Evolutionary conservation across 2,113 vertebrate genomes (phyloP), one percentile per base, ranked within the genome.

Genomic region (Cephalophus harveyi): DNA sequence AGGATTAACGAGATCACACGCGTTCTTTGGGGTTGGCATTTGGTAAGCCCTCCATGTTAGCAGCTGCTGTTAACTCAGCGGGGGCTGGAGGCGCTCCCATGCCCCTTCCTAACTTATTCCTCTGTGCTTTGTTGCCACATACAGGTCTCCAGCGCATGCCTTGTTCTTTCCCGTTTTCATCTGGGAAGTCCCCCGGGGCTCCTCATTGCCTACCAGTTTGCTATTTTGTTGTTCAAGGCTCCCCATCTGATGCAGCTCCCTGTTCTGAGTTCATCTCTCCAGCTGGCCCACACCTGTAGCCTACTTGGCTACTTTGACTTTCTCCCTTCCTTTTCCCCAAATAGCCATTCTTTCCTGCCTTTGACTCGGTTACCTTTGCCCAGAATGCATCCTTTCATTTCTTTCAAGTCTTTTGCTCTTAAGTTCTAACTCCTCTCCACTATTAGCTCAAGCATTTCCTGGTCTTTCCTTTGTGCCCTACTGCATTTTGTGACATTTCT

Each of bases 331-430:
- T 50, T 48, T 30, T 17, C 17, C 55, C 74, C 52, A 48, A 2
- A 27, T 17, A 48, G 40, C 30, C 12, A 1, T n/a, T 46, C 59
- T 90, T n/a, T 90, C 76, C 85, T 89, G 83, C 28, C 21, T 62
- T 33, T 85, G 40, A 11, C 30, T 74, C 43, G 23, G 50, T 85
- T 91, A 30, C 46, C 50, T 95, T 55, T 76, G 93, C 27, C 71
- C 36, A 48, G 93, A 82, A 67, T 46, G 43, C 54, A 28, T 76
- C 52, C 76, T 86, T 94, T 96, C 33, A 36, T 92, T 95, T 85
- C 40, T 92, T 43, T 33, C 43, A 14, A 50, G 76, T 40, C 48
- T 52, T 25, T 54, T 40, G 19, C 60, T 87, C 17, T 86, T 57
- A 43, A 33, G 33, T 71, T 90, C 94, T 91, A 40, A n/a, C 54